These are phyloP conservation scores for Temnothorax longispinosus DNA, from an alignment of 1,140 invertebrate genomes.

Conservation along the genomic window DNA sequence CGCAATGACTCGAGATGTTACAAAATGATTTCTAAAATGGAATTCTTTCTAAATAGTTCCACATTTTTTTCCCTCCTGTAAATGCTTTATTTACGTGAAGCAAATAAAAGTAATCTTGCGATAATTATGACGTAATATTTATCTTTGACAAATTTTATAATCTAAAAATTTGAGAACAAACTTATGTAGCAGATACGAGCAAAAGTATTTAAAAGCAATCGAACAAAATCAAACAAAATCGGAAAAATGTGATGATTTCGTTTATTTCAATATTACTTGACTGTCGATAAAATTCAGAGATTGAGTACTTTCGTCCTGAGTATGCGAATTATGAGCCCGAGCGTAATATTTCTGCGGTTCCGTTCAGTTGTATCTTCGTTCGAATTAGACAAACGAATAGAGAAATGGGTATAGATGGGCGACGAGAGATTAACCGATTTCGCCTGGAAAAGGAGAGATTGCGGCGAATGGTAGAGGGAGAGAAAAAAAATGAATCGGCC, in stretches of 20 bases:
- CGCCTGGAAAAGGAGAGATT: conserved; percentile 12
- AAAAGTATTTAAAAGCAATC: neutral
- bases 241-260: neutral
- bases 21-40: neutral
- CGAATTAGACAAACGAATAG: neutral
- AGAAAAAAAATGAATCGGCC: conserved; percentile 7
- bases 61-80: neutral
- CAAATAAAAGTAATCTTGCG: neutral
- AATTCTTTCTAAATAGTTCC: neutral
- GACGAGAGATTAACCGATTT: neutral
- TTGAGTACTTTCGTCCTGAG: neutral
- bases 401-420: neutral
- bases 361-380: neutral
- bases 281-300: neutral
- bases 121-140: neutral
- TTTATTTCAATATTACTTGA: neutral
- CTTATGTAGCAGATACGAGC: neutral
- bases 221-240: neutral
- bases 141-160: neutral
- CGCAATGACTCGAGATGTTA: neutral
- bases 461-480: neutral
- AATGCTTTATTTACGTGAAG: neutral
- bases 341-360: neutral
- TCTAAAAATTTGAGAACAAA: neutral
- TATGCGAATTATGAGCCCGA: neutral